Conservation (phyloP, 2,113 vertebrate species). For the Protobothrops flavoviridis region DNA sequence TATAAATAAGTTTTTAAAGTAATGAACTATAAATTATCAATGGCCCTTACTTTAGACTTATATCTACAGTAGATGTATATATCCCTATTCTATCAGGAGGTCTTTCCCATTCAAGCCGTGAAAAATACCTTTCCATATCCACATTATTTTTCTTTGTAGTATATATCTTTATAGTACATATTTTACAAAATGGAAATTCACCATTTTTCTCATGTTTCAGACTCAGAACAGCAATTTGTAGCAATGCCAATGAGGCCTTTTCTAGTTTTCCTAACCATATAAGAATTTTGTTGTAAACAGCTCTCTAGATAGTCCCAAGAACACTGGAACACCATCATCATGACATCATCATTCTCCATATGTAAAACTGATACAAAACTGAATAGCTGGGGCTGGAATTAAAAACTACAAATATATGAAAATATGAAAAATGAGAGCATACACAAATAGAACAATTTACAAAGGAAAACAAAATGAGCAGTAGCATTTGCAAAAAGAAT, state of each 20-base stretch:
- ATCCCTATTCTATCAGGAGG: background rate
- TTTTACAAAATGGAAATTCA: background rate
- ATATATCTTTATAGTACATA: background rate
- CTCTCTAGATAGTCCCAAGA: background rate
- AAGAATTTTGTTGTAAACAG: background rate
- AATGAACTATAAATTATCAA: constrained; percentile 43
- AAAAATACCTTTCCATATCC: background rate
- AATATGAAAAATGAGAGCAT: constrained; percentile 1
- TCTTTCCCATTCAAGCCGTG: background rate
- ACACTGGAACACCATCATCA: background rate
- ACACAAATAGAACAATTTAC: constrained; percentile 17
- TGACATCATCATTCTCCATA: no score
- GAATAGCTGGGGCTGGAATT: background rate
- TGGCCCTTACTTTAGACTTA: background rate
- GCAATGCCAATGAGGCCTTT: background rate
- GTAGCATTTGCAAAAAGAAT: constrained; percentile 38
- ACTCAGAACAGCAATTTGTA: background rate
- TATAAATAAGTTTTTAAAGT: constrained; percentile 58
- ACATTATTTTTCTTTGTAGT: background rate
- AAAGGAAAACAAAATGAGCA: constrained; percentile 9
- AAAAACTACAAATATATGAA: background rate
- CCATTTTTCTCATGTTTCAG: background rate
- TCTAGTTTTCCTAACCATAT: background rate
- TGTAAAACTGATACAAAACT: background rate
- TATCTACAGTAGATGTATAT: background rate